Evolutionary conservation across 2,888 invertebrate species (phyloP).

Genomic region (Bellardia bayeri): DNA sequence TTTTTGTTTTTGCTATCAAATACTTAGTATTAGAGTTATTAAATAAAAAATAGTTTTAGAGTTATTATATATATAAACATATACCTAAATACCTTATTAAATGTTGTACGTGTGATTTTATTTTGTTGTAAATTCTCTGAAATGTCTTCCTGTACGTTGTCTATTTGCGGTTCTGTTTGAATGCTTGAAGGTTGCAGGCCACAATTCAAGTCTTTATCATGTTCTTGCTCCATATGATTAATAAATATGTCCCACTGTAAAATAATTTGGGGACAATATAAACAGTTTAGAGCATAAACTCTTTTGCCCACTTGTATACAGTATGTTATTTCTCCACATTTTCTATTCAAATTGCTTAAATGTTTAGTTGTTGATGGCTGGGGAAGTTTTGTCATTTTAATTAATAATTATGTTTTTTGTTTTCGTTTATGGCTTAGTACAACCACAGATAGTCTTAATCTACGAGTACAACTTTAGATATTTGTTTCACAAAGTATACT

Average conservation of each 20-base stretch:
- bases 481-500: too few relatives aligned
- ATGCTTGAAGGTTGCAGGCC: not conserved
- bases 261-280: constrained; percentile 64
- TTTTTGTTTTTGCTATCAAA: too few relatives aligned
- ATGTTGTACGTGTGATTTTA: not conserved
- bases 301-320: constrained; percentile 60
- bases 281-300: constrained; percentile 64
- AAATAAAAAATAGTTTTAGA: too few relatives aligned
- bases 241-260: constrained; percentile 65
- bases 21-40: too few relatives aligned
- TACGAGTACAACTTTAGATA: too few relatives aligned
- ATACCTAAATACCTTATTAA: not conserved
- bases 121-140: not conserved
- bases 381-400: not conserved
- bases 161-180: constrained; percentile 6
- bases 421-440: too few relatives aligned
- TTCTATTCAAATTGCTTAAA: constrained; percentile 19
- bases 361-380: not conserved
- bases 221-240: constrained; percentile 64
- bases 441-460: too few relatives aligned
- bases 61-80: too few relatives aligned
- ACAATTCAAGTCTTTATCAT: constrained; percentile 28
- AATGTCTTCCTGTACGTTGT: not conserved
- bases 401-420: too few relatives aligned
- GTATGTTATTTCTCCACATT: constrained; percentile 69